Conservation (phyloP, 2,888 invertebrate species). For the Operophtera brumata region DNA sequence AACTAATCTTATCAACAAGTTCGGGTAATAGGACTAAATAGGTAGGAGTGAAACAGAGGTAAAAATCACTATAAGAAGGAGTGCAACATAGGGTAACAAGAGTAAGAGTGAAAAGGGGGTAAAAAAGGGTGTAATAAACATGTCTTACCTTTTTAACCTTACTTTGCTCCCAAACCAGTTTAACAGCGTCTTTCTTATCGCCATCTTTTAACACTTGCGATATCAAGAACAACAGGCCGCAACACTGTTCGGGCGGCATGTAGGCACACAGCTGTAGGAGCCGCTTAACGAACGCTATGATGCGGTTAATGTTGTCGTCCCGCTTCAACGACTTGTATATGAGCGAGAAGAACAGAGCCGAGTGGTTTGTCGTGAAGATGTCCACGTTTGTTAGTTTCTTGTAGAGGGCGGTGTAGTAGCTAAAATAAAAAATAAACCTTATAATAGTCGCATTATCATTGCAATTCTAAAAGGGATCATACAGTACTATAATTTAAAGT, state of each 20-base stretch:
- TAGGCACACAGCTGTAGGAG: constrained; percentile 82
- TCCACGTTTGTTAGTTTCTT: constrained; percentile 90
- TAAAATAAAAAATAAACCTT: constrained; percentile 42
- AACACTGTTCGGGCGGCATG: constrained; percentile 88
- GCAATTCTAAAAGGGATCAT: too few relatives aligned
- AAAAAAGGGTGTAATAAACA: too few relatives aligned
- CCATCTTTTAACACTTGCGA: constrained; percentile 81
- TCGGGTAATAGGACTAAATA: too few relatives aligned
- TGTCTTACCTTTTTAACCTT: constrained; percentile 57
- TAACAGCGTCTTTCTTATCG: constrained; percentile 58
- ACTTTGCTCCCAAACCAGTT: constrained; percentile 54
- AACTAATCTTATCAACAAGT: too few relatives aligned
- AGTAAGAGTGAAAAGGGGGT: too few relatives aligned
- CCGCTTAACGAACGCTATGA: constrained; percentile 91
- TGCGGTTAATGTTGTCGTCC: constrained; percentile 86
- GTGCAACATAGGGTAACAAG: too few relatives aligned
- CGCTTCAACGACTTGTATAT: constrained; percentile 91
- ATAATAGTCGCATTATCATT: too few relatives aligned
- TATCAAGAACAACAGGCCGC: constrained; percentile 90
- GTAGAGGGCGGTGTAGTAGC: constrained; percentile 94
- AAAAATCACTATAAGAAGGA: too few relatives aligned
- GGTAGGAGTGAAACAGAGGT: too few relatives aligned
- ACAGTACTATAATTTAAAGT: too few relatives aligned
- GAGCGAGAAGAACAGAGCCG: constrained; percentile 91
- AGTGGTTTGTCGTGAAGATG: constrained; percentile 83